Conservation (phyloP, 2,113 vertebrate species). For the Vulpes vulpes region DNA sequence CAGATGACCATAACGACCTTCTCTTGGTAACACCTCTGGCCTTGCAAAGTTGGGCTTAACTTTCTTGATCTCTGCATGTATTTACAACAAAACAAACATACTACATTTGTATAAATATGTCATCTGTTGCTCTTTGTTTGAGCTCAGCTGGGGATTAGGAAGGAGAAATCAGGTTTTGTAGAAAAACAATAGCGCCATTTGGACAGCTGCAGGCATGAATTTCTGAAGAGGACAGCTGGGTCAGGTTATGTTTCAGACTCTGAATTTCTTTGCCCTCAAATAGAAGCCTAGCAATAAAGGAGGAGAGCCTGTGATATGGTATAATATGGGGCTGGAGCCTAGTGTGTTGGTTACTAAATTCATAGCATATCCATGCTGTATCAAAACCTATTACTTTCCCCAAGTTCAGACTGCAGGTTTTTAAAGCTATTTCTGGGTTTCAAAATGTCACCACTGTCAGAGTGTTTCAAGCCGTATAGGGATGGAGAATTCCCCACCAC, state of each 20-base stretch:
- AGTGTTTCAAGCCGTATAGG: not conserved
- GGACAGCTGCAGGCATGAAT: not conserved
- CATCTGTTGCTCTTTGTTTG: constrained; percentile 68
- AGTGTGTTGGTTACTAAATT: not conserved
- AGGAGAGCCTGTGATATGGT: not conserved
- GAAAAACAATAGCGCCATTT: not conserved
- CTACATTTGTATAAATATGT: constrained; percentile 65
- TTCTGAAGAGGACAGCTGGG: not conserved
- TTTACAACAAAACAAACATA: constrained; percentile 61
- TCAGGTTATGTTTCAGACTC: not conserved
- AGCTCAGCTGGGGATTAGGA: constrained; percentile 63
- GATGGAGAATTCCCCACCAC: not conserved
- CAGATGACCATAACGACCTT: constrained; percentile 15
- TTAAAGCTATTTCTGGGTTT: constrained; percentile 51
- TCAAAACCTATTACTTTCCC: not conserved
- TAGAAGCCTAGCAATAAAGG: not conserved
- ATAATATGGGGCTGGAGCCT: not conserved
- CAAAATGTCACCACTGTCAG: not conserved
- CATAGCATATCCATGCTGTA: not conserved
- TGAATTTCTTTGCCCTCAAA: not conserved
- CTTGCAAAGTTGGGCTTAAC: constrained; percentile 65
- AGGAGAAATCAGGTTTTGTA: constrained; percentile 18
- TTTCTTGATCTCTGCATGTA: constrained; percentile 68
- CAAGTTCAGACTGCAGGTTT: not conserved
- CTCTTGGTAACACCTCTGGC: constrained; percentile 26